Evolutionary conservation across 92 coral and sea anemone species (phyloP), one percentile per base, ranked within the genome.

Genomic region (Bergia sp.): DNA sequence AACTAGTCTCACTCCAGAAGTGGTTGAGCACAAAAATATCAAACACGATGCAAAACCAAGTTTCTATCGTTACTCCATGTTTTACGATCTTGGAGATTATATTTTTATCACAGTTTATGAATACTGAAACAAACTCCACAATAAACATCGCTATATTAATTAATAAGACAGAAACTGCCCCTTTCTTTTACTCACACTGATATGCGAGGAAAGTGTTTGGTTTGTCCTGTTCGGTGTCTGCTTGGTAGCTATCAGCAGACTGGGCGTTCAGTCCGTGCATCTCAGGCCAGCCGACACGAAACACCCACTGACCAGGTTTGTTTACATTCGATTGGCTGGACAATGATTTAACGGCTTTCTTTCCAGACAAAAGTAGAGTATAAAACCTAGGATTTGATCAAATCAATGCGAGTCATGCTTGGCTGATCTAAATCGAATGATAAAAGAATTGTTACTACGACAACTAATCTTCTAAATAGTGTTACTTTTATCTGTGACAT

Each of bases 291-390:
- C 98, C 96, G 4, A 93, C 95, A 81, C 91, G 89, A 61, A 87
- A 97, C 75, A 97, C 82, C 99, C 99, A 97, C 74, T 92, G 96
- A 20, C 99, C 99, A 15, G 94, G 86, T 76, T 87, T 90, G 85
- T 89, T 82, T 65, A 92, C 91, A 61, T 97, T 97, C 57, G 99
- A 93, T 40, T 69, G 86, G 10, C 81, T 87, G 10, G 89, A 45
- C n/a, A 96, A 88, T 20, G 40, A 42, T 42, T 65, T 87, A 11
- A 94, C 91, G 44, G 82, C 79, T 49, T 81, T 86, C n/a, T 94
- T 89, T 42, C 96, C 98, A 58, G 99, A 95, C 4, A 89, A 89
- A 2, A 98, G 96, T 12, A 97, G 79, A 37, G 85, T 42, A 66
- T 86, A 92, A 40, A 89, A 86, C 82, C 99, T 96, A 47, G 13